phyloP scores from a whole-genome alignment of 2,113 vertebrate genomes.

The Pterocles orientalis region DNA sequence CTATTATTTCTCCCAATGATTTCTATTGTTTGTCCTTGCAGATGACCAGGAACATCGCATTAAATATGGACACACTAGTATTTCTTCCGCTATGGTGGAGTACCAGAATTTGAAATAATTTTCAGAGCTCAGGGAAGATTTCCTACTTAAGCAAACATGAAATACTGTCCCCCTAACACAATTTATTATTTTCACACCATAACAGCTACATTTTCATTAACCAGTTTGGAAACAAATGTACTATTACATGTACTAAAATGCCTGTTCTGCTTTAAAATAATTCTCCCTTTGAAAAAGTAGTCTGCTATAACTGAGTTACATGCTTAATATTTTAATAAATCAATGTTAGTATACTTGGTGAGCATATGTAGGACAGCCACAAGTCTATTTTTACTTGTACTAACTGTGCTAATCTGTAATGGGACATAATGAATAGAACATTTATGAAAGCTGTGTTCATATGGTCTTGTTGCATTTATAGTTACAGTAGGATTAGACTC shows the following conservation, averaged over 20 bases:
- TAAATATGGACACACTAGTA: not conserved
- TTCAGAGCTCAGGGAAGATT: not conserved
- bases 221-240: not conserved
- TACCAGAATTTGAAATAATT: not conserved
- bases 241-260: not conserved
- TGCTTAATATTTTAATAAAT: not conserved
- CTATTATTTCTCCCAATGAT: not conserved
- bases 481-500: not conserved
- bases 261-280: not conserved
- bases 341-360: not conserved
- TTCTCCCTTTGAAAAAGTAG: not conserved
- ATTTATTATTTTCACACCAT: not conserved
- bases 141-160: not conserved
- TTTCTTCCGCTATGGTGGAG: not conserved
- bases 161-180: not conserved
- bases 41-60: not conserved
- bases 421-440: not conserved
- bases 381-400: constrained; percentile 3
- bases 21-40: not conserved
- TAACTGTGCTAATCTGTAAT: not conserved
- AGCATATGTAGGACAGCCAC: not conserved
- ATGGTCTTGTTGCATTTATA: not conserved
- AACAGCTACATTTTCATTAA: not conserved
- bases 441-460: not conserved
- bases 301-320: not conserved